Percentiles rank a stretch among this genome's conserved stretches.
Evolutionary conservation across 1,140 invertebrate genomes (phyloP).

Genomic region (Belonocnema kinseyi): DNA sequence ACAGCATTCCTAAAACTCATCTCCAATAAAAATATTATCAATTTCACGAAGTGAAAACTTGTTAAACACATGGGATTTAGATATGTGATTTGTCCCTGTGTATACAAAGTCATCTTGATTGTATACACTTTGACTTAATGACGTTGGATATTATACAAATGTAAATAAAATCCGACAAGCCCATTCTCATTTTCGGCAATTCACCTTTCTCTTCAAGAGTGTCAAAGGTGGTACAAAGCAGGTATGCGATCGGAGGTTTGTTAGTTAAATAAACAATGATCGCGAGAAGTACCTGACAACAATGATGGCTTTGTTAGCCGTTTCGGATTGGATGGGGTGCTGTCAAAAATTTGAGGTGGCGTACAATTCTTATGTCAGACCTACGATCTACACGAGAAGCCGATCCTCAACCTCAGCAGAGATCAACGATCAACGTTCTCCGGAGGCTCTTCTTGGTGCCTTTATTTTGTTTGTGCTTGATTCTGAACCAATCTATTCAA

Average conservation of each 20-base stretch:
- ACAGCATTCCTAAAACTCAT: too few relatives aligned
- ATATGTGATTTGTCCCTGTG: conserved; percentile 4
- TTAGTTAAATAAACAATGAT: conserved; percentile 70
- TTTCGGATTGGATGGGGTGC: conserved; percentile 32
- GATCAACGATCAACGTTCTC: conserved; percentile 50
- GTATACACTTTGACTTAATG: conserved; percentile 21
- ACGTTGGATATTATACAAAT: conserved; percentile 16
- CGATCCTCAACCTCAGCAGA: conserved; percentile 43
- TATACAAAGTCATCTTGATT: conserved; percentile 20
- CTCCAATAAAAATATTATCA: too few relatives aligned
- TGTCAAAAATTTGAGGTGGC: conserved; percentile 37
- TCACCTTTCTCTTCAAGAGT: conserved; percentile 3
- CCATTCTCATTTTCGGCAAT: conserved; percentile 14
- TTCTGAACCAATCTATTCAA: too few relatives aligned
- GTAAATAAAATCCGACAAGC: conserved; percentile 6
- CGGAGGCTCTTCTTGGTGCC: conserved; percentile 42
- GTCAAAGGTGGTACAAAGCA: conserved; percentile 40
- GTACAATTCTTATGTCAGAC: conserved; percentile 6
- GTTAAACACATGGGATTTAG: conserved; percentile 11
- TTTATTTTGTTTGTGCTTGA: neutral
- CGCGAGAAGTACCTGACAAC: conserved; percentile 55
- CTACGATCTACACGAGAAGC: conserved; percentile 49
- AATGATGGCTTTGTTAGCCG: conserved; percentile 58
- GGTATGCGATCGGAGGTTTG: conserved; percentile 58
- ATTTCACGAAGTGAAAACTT: neutral